Percentiles rank a stretch among this genome's conserved stretches.
Evolutionary conservation across 2,888 invertebrate genomes (phyloP).

Genomic region (Proisotoma minuta): DNA sequence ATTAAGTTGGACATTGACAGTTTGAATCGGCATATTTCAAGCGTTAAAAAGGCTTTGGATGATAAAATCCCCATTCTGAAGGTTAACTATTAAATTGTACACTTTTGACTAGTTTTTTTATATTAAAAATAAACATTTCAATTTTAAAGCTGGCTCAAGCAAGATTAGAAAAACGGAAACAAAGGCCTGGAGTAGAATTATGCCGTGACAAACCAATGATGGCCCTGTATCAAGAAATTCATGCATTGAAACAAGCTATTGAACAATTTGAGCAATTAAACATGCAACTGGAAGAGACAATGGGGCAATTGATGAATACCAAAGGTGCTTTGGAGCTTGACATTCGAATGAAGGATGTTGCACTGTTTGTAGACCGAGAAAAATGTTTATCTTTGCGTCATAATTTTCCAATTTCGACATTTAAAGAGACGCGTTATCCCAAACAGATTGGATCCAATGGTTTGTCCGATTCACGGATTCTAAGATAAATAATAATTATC

Average conservation of each 20-base stretch:
- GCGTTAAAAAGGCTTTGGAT: slow-evolving; percentile 38
- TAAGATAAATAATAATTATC: slow-evolving; percentile 24
- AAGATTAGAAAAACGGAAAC: slow-evolving; percentile 42
- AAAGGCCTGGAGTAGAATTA: slow-evolving; percentile 43
- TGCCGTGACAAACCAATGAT: slow-evolving; percentile 44
- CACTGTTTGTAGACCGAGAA: slow-evolving; percentile 41
- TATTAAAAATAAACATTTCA: no score
- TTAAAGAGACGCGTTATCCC: slow-evolving; percentile 35
- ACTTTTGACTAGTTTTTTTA: no score
- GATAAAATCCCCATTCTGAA: slow-evolving; percentile 41
- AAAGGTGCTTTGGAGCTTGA: slow-evolving; percentile 43
- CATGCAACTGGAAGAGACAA: slow-evolving; percentile 26
- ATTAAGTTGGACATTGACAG: slow-evolving; percentile 41
- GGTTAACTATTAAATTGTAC: no score
- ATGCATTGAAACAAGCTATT: slow-evolving; percentile 35
- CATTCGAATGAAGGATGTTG: slow-evolving; percentile 40
- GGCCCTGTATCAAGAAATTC: slow-evolving; percentile 40
- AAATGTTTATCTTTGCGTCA: slow-evolving; percentile 41
- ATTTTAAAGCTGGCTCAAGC: no score
- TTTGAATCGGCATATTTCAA: slow-evolving; percentile 36
- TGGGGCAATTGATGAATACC: slow-evolving; percentile 41
- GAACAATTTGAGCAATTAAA: slow-evolving; percentile 12
- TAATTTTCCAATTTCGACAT: slow-evolving; percentile 39
- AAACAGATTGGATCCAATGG: slow-evolving; percentile 29
- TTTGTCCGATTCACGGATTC: slow-evolving; percentile 24